Conservation (phyloP, 2,888 invertebrate species). For the Hypomecis punctinalis region DNA sequence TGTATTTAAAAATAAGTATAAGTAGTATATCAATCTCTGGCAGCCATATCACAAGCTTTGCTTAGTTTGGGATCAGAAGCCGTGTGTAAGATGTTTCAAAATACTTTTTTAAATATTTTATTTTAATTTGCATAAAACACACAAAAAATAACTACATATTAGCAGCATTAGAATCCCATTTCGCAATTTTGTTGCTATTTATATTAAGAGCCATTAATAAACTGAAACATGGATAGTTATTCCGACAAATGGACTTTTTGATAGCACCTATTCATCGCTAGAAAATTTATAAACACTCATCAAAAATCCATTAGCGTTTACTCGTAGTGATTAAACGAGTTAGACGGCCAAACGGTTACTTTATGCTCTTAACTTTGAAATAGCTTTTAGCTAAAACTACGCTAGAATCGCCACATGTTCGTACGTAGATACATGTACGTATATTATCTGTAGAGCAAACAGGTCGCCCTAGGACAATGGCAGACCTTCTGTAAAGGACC, state of each 20-base stretch:
- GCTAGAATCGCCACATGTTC: slow-evolving; percentile 6
- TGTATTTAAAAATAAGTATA: too few relatives aligned
- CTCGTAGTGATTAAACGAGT: slow-evolving; percentile 15
- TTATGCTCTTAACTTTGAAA: slow-evolving; percentile 21
- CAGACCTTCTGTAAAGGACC: slow-evolving; percentile 46
- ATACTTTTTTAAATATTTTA: too few relatives aligned
- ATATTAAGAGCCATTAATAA: neutral
- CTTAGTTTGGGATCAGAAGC: too few relatives aligned
- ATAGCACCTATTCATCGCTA: slow-evolving; percentile 6
- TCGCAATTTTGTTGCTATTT: too few relatives aligned
- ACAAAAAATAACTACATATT: too few relatives aligned
- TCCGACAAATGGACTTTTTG: slow-evolving; percentile 4
- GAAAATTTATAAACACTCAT: slow-evolving; percentile 19
- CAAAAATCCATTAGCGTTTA: slow-evolving; percentile 24
- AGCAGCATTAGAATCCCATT: too few relatives aligned
- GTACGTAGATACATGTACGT: slow-evolving; percentile 19
- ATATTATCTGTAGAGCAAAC: slow-evolving; percentile 41
- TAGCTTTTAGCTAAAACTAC: slow-evolving; percentile 31
- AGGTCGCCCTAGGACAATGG: slow-evolving; percentile 50
- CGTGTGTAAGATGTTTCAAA: too few relatives aligned
- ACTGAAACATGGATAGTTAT: neutral
- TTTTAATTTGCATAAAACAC: too few relatives aligned
- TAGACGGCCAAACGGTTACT: slow-evolving; percentile 4
- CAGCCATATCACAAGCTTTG: too few relatives aligned
- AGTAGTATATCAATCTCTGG: too few relatives aligned